Percentiles rank a stretch among this genome's conserved stretches.
These are phyloP conservation scores for Sisor rabdophorus DNA, from an alignment of 2,113 vertebrate genomes.

Conservation along the genomic window DNA sequence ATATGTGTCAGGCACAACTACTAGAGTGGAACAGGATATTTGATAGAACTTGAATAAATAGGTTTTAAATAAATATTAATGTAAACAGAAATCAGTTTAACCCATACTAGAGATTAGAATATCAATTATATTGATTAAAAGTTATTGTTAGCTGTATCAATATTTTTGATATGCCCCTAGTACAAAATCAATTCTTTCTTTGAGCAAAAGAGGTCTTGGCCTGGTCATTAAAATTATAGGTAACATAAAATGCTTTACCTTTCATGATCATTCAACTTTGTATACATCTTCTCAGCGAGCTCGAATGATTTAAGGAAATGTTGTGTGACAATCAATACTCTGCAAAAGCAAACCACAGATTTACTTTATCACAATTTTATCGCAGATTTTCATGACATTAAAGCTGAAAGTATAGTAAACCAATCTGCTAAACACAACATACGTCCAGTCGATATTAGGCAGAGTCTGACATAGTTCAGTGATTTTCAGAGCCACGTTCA, in stretches of 20 bases:
- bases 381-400: neutral
- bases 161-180: no score
- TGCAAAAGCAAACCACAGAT: conserved; percentile 52
- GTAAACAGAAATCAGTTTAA: no score
- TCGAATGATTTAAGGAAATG: conserved; percentile 83
- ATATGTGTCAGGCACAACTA: no score
- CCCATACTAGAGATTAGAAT: no score
- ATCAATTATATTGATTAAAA: no score
- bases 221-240: neutral
- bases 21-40: no score
- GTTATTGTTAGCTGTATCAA: no score
- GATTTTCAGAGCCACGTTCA: conserved; percentile 71
- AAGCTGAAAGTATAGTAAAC: neutral
- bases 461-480: conserved; percentile 75
- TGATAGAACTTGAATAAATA: no score
- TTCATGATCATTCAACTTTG: conserved; percentile 81
- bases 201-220: neutral
- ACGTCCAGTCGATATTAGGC: conserved; percentile 82
- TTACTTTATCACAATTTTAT: neutral
- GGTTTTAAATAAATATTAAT: no score
- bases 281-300: conserved; percentile 80
- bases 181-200: neutral
- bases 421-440: neutral
- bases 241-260: conserved; percentile 69
- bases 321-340: conserved; percentile 84